These are phyloP conservation scores for Dastarcus helophoroides DNA, from an alignment of 2,888 invertebrate species.

Conservation along the genomic window DNA sequence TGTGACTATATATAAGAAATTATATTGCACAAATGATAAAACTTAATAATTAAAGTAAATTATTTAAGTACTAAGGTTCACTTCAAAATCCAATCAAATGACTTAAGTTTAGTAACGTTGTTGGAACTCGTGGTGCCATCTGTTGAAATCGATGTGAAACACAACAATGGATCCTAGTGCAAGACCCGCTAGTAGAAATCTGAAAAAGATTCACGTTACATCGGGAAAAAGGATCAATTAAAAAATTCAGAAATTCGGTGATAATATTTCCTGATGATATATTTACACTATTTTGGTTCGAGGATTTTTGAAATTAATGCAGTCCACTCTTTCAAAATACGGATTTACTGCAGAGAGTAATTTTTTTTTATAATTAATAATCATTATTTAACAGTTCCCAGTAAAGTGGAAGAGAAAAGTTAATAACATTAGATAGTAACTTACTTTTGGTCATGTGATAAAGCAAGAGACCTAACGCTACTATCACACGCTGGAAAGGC, in stretches of 20 bases:
- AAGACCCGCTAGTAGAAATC: slow-evolving; percentile 92
- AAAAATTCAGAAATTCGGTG: no score
- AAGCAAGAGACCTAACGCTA: slow-evolving; percentile 84
- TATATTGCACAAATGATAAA: no score
- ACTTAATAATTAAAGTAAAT: slow-evolving; percentile 5
- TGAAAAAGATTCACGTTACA: slow-evolving; percentile 36
- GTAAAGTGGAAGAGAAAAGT: no score
- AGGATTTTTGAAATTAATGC: no score
- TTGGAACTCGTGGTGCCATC: slow-evolving; percentile 95
- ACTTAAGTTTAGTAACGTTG: slow-evolving; percentile 60
- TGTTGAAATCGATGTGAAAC: slow-evolving; percentile 99
- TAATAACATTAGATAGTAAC: slow-evolving; percentile 24
- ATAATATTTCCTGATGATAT: no score
- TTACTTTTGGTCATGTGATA: slow-evolving; percentile 98
- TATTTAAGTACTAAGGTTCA: slow-evolving; percentile 6
- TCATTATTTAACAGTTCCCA: no score
- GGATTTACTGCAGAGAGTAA: no score
- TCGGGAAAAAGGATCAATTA: not conserved
- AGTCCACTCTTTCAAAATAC: no score
- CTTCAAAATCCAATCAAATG: slow-evolving; percentile 8
- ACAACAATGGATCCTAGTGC: slow-evolving; percentile 97
- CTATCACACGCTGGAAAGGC: slow-evolving; percentile 97
- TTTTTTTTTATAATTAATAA: no score
- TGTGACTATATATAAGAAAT: no score
- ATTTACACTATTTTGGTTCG: no score